Percentiles rank a stretch among this genome's conserved stretches.
phyloP scores from a whole-genome alignment of 2,888 invertebrate genomes.

The Acrobasis consociella region DNA sequence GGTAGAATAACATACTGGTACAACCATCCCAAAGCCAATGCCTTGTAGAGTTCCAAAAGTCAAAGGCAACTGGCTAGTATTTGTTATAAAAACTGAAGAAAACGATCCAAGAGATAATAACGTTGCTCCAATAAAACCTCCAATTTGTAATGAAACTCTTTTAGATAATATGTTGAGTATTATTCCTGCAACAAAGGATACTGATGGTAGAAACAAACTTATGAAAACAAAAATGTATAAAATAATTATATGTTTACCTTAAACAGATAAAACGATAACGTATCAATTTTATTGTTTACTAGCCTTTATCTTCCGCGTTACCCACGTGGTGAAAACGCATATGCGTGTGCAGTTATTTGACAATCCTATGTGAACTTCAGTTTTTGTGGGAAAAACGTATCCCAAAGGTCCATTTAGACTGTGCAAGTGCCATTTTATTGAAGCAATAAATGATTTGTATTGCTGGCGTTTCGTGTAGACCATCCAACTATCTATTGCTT shows the following conservation, averaged over 20 bases:
- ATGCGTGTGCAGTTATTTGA: too few relatives aligned
- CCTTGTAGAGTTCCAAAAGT: constrained; percentile 83
- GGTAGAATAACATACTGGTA: constrained; percentile 84
- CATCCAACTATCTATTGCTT: too few relatives aligned
- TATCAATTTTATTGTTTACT: too few relatives aligned
- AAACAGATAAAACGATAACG: not conserved
- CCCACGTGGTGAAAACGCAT: too few relatives aligned
- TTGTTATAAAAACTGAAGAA: constrained; percentile 77
- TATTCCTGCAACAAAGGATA: constrained; percentile 72
- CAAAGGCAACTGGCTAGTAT: constrained; percentile 79
- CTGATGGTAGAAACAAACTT: constrained; percentile 7
- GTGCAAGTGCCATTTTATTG: too few relatives aligned
- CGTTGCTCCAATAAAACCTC: constrained; percentile 81
- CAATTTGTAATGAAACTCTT: constrained; percentile 75
- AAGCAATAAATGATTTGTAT: too few relatives aligned
- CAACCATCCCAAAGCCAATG: constrained; percentile 85
- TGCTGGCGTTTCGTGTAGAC: too few relatives aligned
- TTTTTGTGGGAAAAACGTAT: too few relatives aligned
- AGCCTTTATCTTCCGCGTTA: too few relatives aligned
- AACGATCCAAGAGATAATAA: constrained; percentile 79
- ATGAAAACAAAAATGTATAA: not conserved
- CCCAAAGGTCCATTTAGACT: too few relatives aligned
- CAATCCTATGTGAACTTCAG: too few relatives aligned
- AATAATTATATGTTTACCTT: not conserved
- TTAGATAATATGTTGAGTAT: constrained; percentile 81